Evolutionary conservation across 64 coral and sea anemone species (phyloP), one percentile per base, ranked within the genome.

Genomic region (Astreopora myriophthalma): DNA sequence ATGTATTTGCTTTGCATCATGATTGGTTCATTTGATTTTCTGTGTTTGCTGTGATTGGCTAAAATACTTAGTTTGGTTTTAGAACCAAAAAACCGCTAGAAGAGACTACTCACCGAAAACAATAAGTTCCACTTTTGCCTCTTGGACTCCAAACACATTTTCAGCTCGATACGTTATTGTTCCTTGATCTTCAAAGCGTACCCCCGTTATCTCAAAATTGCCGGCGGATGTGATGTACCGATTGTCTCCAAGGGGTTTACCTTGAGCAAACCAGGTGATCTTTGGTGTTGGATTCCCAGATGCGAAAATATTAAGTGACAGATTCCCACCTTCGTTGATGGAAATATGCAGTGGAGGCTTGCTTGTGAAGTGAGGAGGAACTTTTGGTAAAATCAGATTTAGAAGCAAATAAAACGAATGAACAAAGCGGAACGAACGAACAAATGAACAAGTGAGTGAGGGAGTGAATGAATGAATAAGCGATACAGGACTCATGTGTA

Each of bases 91-190:
- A n/a, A n/a, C n/a, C n/a, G n/a, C n/a, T n/a, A n/a, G n/a, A n/a
- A n/a, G n/a, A n/a, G n/a, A n/a, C n/a, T n/a, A 9, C 91, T 86
- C 67, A 92, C 91, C 91, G 27, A 70, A 86, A 10, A 92, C 91
- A 16, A 76, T 3, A 52, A 92, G 91, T 27, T 87, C 36, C 2
- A 73, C 83, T 2, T 13, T 26, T 78, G 82, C 22, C 8, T 49
- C 85, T 63, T 49, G 14, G 8, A 22, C 20, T 79, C 85, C 83
- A 57, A 92, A 92, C 49, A 87, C 16, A 34, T 92, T 92, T 69
- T 76, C n/a, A 28, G 91, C 91, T 3, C 3, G 55, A 37, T 73
- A 92, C 10, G 24, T 79, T 34, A 85, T 76, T 24, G 31, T 30
- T 38, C 91, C 91, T 34, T 87, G 61, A 76, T 92, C 91, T 34